Conservation (phyloP, 2,888 invertebrate species). For the Caenorhabditis virilis region DNA sequence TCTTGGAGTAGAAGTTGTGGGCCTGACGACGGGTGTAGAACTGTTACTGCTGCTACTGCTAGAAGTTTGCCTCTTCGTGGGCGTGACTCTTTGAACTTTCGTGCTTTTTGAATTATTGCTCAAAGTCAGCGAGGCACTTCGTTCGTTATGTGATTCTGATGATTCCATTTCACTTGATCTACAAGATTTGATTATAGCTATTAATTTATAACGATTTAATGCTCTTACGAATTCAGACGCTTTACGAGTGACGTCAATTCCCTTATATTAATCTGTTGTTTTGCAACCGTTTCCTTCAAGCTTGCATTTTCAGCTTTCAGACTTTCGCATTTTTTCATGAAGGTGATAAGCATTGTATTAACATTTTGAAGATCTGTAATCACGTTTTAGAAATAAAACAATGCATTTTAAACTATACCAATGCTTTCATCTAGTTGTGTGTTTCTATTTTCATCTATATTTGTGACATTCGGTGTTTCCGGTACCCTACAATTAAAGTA, state of each 20-base stretch:
- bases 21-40: constrained; percentile 4
- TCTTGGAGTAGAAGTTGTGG: constrained; percentile 4
- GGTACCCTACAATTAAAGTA: constrained; percentile 29
- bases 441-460: constrained; percentile 21
- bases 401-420: constrained; percentile 9
- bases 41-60: constrained; percentile 1
- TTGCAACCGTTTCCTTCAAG: constrained; percentile 9
- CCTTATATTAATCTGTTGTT: constrained; percentile 4
- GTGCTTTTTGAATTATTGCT: constrained; percentile 7
- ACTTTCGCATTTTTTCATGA: constrained; percentile 10
- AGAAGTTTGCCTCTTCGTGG: constrained; percentile 25
- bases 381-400: neutral
- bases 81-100: constrained; percentile 28
- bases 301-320: constrained; percentile 8
- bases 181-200: neutral
- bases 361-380: too few species aligned
- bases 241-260: constrained; percentile 9
- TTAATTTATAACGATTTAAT: neutral
- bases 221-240: constrained; percentile 19
- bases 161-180: constrained; percentile 37
- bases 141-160: constrained; percentile 26
- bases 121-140: constrained; percentile 11
- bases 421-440: constrained; percentile 32
- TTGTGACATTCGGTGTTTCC: constrained; percentile 34
- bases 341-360: neutral